Conservation (phyloP, 2,888 invertebrate genomes). For the Criorhina ranunculi region DNA sequence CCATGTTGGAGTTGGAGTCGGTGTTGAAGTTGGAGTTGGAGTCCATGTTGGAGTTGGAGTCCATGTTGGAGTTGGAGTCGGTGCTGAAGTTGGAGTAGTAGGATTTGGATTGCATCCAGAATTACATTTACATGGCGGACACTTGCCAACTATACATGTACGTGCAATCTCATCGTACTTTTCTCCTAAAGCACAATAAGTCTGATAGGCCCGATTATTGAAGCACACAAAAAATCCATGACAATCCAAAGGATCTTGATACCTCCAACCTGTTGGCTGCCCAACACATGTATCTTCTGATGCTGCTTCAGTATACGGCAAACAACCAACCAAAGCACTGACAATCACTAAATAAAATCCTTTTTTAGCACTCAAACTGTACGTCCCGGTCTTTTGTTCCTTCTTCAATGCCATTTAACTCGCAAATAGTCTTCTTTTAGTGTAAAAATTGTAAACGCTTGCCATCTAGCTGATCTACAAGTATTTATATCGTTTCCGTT, state of each 20-base stretch:
- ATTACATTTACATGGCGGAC: slow-evolving; percentile 72
- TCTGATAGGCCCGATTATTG: slow-evolving; percentile 6
- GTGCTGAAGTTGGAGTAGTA: slow-evolving; percentile 7
- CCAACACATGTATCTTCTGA: slow-evolving; percentile 29
- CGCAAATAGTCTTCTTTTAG: neutral
- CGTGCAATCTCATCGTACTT: slow-evolving; percentile 34
- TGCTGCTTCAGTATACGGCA: neutral
- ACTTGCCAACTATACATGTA: slow-evolving; percentile 68
- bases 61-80: neutral
- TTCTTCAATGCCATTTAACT: neutral
- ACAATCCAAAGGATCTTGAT: slow-evolving; percentile 73
- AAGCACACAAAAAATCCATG: slow-evolving; percentile 68
- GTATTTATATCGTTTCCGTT: slow-evolving; percentile 48
- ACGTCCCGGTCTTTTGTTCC: neutral
- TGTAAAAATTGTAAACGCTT: slow-evolving; percentile 1
- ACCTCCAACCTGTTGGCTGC: slow-evolving; percentile 31
- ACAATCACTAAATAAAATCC: neutral
- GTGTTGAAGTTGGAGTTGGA: neutral
- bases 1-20: slow-evolving; percentile 10
- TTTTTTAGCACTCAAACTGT: neutral
- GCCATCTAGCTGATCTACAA: slow-evolving; percentile 3
- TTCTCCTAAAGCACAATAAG: slow-evolving; percentile 59
- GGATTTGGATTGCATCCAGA: slow-evolving; percentile 36
- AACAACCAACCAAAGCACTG: slow-evolving; percentile 4
- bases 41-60: neutral